Conservation (phyloP, 2,113 vertebrate species). For the Zapus hudsonius region DNA sequence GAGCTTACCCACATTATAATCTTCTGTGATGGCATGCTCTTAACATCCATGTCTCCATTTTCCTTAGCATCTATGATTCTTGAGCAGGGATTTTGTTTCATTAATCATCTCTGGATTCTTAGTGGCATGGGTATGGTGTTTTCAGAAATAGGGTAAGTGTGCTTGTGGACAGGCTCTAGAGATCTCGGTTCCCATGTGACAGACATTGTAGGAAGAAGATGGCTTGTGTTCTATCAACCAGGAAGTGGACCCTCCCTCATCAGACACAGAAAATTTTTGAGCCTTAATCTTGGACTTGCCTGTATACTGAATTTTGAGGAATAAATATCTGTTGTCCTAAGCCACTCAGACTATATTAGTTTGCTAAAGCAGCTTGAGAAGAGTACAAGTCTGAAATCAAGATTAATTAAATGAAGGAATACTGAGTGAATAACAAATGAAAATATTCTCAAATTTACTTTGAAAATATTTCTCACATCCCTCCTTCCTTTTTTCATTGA, state of each 20-base stretch:
- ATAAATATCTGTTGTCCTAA: background rate
- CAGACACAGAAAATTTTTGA: background rate
- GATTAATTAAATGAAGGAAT: background rate
- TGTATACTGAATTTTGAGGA: background rate
- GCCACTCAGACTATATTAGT: background rate
- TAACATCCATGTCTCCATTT: background rate
- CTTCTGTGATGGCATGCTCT: no score
- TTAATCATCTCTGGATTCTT: background rate
- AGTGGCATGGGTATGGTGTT: no score
- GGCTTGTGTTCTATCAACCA: background rate
- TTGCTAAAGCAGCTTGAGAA: background rate
- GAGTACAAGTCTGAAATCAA: background rate
- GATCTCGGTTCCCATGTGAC: background rate
- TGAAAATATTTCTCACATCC: background rate
- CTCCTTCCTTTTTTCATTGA: background rate
- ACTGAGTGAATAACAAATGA: background rate
- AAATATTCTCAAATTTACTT: slow-evolving; percentile 21
- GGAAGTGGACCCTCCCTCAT: background rate
- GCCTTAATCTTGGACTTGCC: background rate
- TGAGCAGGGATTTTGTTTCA: background rate
- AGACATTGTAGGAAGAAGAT: background rate
- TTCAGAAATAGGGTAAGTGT: background rate
- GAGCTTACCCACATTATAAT: background rate
- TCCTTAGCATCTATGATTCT: background rate
- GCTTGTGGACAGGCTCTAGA: background rate